Evolutionary conservation across 2,888 invertebrate species (phyloP).

Genomic region (Pherbina coryleti): DNA sequence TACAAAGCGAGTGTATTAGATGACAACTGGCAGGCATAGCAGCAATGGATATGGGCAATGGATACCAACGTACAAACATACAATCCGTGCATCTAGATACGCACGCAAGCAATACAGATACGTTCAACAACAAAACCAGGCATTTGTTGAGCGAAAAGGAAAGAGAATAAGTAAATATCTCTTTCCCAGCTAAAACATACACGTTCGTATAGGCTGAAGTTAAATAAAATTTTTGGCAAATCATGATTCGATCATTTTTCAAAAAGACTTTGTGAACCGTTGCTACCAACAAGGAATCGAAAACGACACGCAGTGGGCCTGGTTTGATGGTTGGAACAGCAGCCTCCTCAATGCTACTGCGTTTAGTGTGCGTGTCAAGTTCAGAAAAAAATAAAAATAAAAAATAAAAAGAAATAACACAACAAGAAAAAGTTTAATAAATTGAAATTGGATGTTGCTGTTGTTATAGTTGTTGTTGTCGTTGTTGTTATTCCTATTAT

Average conservation of each 20-base stretch:
- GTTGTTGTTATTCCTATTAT: not conserved
- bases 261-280: constrained; percentile 61
- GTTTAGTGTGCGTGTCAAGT: constrained; percentile 63
- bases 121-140: not conserved
- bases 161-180: not conserved
- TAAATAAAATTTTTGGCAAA: constrained; percentile 58
- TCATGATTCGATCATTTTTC: constrained; percentile 66
- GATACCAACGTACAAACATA: not conserved
- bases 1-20: not conserved
- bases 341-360: constrained; percentile 19
- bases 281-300: constrained; percentile 36
- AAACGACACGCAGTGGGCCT: not conserved
- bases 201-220: constrained; percentile 58
- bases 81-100: constrained; percentile 2
- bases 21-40: not conserved
- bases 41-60: not conserved
- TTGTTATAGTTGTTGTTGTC: not conserved
- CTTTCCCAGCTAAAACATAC: constrained; percentile 14
- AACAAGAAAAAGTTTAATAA: not conserved
- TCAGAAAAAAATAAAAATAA: not conserved
- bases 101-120: not conserved
- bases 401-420: not conserved
- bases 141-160: not conserved
- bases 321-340: constrained; percentile 6
- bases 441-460: not conserved